Evolutionary conservation across 2,113 vertebrate genomes (phyloP), one percentile per base, ranked within the genome.

Genomic region (Bufo bufo): DNA sequence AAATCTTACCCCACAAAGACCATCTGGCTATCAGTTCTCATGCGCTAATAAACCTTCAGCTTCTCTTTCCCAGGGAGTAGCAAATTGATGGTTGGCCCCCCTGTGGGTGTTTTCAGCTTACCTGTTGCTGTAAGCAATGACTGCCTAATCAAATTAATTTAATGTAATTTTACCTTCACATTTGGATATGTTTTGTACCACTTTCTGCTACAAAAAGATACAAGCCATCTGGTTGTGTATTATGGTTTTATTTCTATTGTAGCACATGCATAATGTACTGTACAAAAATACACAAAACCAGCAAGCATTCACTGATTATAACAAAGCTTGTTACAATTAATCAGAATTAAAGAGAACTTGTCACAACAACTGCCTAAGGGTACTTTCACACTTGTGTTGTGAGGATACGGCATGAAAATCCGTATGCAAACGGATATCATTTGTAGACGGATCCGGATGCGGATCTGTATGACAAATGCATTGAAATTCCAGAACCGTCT

Each of bases 21-120:
- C 95, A 96, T 96, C 95, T 96, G 95, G 95, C 94, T 91, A 92
- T 80, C 90, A 87, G 91, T 90, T 90, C 91, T 93, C 92, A 94
- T 90, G 90, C 92, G 91, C 93, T 93, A 91, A 92, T 92, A 92
- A 93, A 93, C 92, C 93, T 92, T 93, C 91, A 90, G 87, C 89
- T 91, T 85, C 91, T 91, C 92, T 90, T 92, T 93, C 85, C 75
- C 92, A 90, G 90, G 82, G 91, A 91, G 50, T 91, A 90, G 92
- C 93, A 90, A 91, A 90, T 91, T 86, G 90, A 92, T 91, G 92
- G 0, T 0, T 14, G 43, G 49, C 66, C 61, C 85, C 85, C 85
- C 77, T 16, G 50, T 59, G 52, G 69, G 23, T 58, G 49, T 75
- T 85, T 84, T 75, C 33, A 6, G 23, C 69, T 58, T 2, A 12